These are phyloP conservation scores for Cyphomyrus plagiostoma DNA, from an alignment of 2,113 vertebrate species.

Conservation along the genomic window DNA sequence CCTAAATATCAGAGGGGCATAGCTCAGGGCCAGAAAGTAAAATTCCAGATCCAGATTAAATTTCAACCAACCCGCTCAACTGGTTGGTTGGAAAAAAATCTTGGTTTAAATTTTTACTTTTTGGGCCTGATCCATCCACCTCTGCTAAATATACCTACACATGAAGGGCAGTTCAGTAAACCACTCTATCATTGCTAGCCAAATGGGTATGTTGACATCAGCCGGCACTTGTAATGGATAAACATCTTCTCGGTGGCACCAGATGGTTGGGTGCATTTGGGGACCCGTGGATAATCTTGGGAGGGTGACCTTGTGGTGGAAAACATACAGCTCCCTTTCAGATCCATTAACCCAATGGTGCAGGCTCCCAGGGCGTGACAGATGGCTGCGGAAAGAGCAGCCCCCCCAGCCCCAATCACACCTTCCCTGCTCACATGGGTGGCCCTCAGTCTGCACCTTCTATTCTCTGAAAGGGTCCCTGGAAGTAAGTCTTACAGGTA, in stretches of 20 bases:
- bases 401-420: not conserved
- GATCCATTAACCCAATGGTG: not conserved
- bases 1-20: not conserved
- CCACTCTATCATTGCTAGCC: not conserved
- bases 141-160: not conserved
- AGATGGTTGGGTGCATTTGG: constrained; percentile 2
- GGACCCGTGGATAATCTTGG: not conserved
- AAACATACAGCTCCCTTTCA: not conserved
- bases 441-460: not conserved
- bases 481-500: not conserved
- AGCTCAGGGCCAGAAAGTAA: not conserved
- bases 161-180: not conserved
- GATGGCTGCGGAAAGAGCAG: not conserved
- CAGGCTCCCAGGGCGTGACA: not conserved
- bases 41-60: not conserved
- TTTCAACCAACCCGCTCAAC: not conserved
- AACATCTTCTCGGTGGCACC: not conserved
- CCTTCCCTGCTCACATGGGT: not conserved
- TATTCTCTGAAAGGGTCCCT: not conserved
- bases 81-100: not conserved
- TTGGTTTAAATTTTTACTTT: not conserved
- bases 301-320: not conserved
- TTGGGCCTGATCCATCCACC: not conserved
- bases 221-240: not conserved
- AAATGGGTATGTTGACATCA: constrained; percentile 1